A percentile compares a stretch with the other conserved stretches of the same genome.
Conservation (phyloP, 2,888 invertebrate species). For the Incurvaria masculella region DNA sequence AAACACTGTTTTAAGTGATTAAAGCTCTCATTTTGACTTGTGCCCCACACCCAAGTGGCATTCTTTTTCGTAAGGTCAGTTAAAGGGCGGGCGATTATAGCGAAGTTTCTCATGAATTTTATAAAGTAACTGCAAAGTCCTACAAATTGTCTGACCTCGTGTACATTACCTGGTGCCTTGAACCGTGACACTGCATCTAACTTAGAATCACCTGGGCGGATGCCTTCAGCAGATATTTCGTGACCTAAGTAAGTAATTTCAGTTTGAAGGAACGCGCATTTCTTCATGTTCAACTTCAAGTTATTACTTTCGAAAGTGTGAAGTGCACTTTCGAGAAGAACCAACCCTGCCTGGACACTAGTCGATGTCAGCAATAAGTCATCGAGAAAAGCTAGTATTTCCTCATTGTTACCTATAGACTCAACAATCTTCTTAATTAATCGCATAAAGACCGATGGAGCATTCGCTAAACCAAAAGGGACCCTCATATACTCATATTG, state of each 20-base stretch:
- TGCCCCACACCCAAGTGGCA: constrained; percentile 10
- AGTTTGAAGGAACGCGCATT: constrained; percentile 21
- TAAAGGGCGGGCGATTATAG: constrained; percentile 18
- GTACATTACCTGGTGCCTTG: constrained; percentile 16
- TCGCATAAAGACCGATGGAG: constrained; percentile 9
- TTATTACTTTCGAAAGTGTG: constrained; percentile 15
- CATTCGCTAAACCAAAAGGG: constrained; percentile 18
- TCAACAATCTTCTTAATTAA: constrained; percentile 10
- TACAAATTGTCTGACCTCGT: constrained; percentile 20
- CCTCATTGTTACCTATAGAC: constrained; percentile 3
- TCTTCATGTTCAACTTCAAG: constrained; percentile 19
- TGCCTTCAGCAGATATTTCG: not conserved
- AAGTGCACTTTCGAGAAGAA: constrained; percentile 17
- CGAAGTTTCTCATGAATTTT: constrained; percentile 20
- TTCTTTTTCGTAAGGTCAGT: constrained; percentile 19
- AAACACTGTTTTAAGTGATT: not conserved
- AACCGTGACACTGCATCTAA: constrained; percentile 15
- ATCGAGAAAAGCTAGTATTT: constrained; percentile 17
- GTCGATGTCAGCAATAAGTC: constrained; percentile 19
- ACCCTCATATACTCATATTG: constrained; percentile 17
- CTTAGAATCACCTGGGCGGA: constrained; percentile 1
- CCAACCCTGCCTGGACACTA: constrained; percentile 17
- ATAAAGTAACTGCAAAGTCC: constrained; percentile 21
- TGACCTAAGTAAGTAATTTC: constrained; percentile 11
- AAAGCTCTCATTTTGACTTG: constrained; percentile 1